Evolutionary conservation across 2,797 vertebrate species (phyloP).

Genomic region (Muscicapa striata): DNA sequence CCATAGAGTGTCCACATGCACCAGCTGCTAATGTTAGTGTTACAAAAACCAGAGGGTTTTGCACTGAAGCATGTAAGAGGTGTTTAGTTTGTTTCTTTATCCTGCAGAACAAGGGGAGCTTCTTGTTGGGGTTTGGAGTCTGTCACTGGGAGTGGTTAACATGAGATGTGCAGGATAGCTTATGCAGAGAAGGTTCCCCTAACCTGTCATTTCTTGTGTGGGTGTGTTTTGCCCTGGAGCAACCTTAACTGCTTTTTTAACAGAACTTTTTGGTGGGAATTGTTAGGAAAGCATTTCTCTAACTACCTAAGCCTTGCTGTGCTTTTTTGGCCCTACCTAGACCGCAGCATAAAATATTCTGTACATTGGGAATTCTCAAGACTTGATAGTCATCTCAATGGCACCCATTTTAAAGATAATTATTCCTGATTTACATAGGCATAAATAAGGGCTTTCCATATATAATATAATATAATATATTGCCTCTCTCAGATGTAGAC

Average conservation of each 20-base stretch:
- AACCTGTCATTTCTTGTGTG: slow-evolving; percentile 67
- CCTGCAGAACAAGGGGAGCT: slow-evolving; percentile 24
- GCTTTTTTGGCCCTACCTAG: slow-evolving; percentile 31
- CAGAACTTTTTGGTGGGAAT: slow-evolving; percentile 65
- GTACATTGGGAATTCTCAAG: slow-evolving; percentile 46
- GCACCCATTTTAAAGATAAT: slow-evolving; percentile 39
- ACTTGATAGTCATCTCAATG: slow-evolving; percentile 48
- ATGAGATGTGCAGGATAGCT: neutral
- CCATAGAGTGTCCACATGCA: neutral
- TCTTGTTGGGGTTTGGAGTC: slow-evolving; percentile 41
- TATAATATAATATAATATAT: slow-evolving; percentile 38
- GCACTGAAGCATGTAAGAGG: neutral
- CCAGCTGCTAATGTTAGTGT: neutral
- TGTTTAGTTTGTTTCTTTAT: slow-evolving; percentile 24
- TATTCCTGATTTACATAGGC: slow-evolving; percentile 44
- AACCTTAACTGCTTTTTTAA: slow-evolving; percentile 64
- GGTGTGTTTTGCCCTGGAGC: slow-evolving; percentile 66
- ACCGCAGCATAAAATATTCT: slow-evolving; percentile 41
- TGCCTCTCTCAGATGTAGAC: slow-evolving; percentile 11
- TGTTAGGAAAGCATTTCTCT: slow-evolving; percentile 57
- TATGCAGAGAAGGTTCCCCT: slow-evolving; percentile 44
- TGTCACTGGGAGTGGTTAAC: slow-evolving; percentile 52
- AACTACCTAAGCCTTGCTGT: neutral
- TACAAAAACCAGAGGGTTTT: slow-evolving; percentile 14
- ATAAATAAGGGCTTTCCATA: slow-evolving; percentile 22